A percentile compares a stretch with the other conserved stretches of the same genome.
Conservation (phyloP, 2,797 vertebrate species). For the Parauchenoglanis punctatus region DNA sequence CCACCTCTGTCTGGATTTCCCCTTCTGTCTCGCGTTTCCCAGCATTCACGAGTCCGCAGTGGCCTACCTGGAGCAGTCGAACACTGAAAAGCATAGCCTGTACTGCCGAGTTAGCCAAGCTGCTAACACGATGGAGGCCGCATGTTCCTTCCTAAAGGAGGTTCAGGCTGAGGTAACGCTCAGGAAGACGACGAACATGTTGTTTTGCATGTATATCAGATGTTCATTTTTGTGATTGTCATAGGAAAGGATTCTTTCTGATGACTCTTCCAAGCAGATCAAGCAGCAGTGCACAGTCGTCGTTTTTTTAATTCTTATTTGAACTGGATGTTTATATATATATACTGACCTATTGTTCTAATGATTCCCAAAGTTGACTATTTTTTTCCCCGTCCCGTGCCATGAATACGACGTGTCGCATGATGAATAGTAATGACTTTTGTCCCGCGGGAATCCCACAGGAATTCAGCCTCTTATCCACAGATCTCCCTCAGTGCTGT, state of each 20-base stretch:
- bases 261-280: not conserved
- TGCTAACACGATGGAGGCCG: constrained; percentile 84
- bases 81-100: constrained; percentile 82
- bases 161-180: constrained; percentile 81
- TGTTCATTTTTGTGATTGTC: too few relatives aligned
- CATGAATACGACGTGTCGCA: too few relatives aligned
- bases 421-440: too few relatives aligned
- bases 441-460: too few relatives aligned
- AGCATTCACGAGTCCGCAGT: constrained; percentile 83
- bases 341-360: too few relatives aligned
- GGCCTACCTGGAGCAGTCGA: constrained; percentile 92
- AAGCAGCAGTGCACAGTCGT: not conserved
- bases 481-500: not conserved
- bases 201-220: too few relatives aligned
- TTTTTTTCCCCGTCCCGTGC: too few relatives aligned
- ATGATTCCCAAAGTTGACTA: too few relatives aligned
- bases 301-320: too few relatives aligned
- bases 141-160: constrained; percentile 86
- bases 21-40: constrained; percentile 84
- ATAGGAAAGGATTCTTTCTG: too few relatives aligned
- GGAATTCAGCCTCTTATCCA: too few relatives aligned
- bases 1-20: constrained; percentile 84
- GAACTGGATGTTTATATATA: too few relatives aligned
- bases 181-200: not conserved
- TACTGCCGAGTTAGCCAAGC: constrained; percentile 81